phyloP scores from a whole-genome alignment of 2,113 vertebrate species.

The Condylura cristata region DNA sequence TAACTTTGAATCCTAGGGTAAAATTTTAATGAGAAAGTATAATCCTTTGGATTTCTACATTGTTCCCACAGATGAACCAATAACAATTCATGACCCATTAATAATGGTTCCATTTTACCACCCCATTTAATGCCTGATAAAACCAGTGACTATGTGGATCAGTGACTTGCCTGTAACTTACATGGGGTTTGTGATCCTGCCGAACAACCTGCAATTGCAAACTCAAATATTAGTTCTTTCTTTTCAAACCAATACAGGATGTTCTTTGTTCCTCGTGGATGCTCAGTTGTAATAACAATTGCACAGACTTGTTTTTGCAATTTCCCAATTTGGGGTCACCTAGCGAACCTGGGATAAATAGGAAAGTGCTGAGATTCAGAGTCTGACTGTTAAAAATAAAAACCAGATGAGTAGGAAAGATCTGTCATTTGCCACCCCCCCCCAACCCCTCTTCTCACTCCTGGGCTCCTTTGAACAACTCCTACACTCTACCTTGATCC shows the following conservation, averaged over 20 bases:
- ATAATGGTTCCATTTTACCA: not conserved
- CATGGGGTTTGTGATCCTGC: not conserved
- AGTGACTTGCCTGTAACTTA: constrained; percentile 16
- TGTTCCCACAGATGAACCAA: not conserved
- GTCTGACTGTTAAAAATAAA: not conserved
- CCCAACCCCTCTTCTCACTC: not conserved
- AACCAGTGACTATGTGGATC: not conserved
- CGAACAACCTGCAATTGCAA: not conserved
- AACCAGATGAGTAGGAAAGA: not conserved
- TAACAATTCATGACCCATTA: not conserved
- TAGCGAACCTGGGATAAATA: not conserved
- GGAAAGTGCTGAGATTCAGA: not conserved
- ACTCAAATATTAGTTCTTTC: not conserved
- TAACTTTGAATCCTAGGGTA: not conserved
- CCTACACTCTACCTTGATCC: not conserved
- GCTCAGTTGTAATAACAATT: not conserved
- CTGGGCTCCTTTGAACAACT: not conserved
- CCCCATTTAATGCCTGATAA: not conserved
- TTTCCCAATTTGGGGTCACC: not conserved
- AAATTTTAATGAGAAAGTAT: not conserved
- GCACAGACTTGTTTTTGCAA: not conserved
- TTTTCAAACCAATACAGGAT: not conserved
- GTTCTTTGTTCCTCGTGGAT: not conserved
- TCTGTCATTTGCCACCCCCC: not conserved
- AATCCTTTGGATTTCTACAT: not conserved